These are phyloP conservation scores for Lacerta agilis DNA, from an alignment of 2,797 vertebrate species.

Conservation along the genomic window DNA sequence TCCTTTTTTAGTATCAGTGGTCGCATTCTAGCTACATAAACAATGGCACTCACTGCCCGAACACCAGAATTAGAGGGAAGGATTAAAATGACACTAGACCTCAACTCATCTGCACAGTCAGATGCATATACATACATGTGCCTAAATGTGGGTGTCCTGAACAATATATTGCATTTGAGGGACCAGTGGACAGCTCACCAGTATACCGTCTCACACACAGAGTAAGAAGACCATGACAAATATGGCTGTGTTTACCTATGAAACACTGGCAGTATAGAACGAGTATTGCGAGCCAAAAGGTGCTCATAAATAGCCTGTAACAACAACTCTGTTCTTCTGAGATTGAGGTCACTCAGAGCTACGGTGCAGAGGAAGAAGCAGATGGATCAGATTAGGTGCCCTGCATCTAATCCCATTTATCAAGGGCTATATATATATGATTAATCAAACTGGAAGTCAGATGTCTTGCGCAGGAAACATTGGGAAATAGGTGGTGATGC, in stretches of 20 bases:
- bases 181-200: neutral
- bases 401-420: constrained; percentile 61
- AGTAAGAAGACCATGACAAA: neutral
- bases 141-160: neutral
- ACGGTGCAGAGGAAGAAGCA: constrained; percentile 16
- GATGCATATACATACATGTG: neutral
- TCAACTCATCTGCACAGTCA: neutral
- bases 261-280: neutral
- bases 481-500: constrained; percentile 30
- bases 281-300: neutral
- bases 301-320: neutral
- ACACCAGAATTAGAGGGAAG: neutral
- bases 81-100: neutral
- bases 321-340: neutral
- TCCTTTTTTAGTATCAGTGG: no score
- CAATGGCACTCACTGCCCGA: neutral
- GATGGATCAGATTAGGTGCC: constrained; percentile 69
- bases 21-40: no score
- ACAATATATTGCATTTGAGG: neutral
- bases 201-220: neutral
- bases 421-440: constrained; percentile 57
- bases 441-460: constrained; percentile 30
- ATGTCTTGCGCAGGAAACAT: constrained; percentile 35
- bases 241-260: rapidly evolving
- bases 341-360: constrained; percentile 57